Conservation (phyloP, 2,888 invertebrate genomes). For the Caenorhabditis sp. region DNA sequence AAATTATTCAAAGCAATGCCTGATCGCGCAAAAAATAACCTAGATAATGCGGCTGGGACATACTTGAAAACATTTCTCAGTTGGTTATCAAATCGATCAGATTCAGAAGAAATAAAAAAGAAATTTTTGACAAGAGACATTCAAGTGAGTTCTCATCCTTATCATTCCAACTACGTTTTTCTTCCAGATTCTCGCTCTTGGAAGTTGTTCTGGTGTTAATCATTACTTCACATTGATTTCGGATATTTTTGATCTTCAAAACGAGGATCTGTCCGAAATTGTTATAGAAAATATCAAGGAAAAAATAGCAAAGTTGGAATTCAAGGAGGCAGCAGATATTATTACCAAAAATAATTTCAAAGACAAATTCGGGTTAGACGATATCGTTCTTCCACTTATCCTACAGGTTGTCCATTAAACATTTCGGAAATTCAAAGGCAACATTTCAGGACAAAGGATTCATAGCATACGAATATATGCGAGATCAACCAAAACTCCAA, state of each 20-base stretch:
- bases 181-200: constrained; percentile 6
- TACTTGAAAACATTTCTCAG: constrained; percentile 13
- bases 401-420: not conserved
- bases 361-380: constrained; percentile 1
- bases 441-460: not conserved
- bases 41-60: constrained; percentile 6
- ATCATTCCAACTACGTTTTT: not conserved
- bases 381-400: constrained; percentile 16
- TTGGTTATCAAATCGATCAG: constrained; percentile 6
- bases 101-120: constrained; percentile 6
- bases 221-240: not conserved
- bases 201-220: not conserved
- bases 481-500: constrained; percentile 2
- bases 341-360: constrained; percentile 7
- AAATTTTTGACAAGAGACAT: constrained; percentile 4
- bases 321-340: constrained; percentile 13
- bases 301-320: constrained; percentile 13
- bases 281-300: not conserved
- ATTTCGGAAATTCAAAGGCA: not conserved
- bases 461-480: constrained; percentile 10
- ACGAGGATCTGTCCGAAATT: not conserved
- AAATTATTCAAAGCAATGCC: constrained; percentile 33
- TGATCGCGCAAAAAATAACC: constrained; percentile 10
- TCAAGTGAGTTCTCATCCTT: not conserved
- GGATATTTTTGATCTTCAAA: not conserved